A percentile compares a stretch with the other conserved stretches of the same genome.
Evolutionary conservation across 2,113 vertebrate species (phyloP).

Genomic region (Peromyscus californicus): DNA sequence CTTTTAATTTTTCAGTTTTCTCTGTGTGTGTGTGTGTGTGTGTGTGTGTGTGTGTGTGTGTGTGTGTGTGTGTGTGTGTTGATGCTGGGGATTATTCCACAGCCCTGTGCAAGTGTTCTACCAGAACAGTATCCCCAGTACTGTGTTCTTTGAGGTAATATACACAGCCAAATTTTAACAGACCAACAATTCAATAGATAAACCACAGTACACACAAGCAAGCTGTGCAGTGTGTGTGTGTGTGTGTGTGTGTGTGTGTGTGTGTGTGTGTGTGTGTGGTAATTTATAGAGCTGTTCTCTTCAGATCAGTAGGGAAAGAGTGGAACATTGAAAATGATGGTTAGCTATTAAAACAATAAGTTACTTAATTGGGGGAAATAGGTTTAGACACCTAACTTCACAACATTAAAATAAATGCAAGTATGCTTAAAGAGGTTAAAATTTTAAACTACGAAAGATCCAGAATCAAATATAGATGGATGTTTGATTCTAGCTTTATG

Average conservation of each 20-base stretch:
- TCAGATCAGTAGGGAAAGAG: conserved; percentile 27
- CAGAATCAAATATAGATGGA: conserved; percentile 35
- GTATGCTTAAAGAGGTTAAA: not conserved
- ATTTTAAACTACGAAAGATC: conserved; percentile 20
- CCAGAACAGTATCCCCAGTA: not conserved
- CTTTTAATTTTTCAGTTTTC: not conserved
- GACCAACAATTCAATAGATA: conserved; percentile 16
- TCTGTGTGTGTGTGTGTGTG: not conserved
- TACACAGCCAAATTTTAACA: conserved; percentile 11
- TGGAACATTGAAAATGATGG: not conserved
- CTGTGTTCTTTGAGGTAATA: not conserved
- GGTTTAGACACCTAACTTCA: not conserved
- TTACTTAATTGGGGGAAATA: not conserved
- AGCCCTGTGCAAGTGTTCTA: not conserved
- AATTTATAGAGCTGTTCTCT: conserved; percentile 51
- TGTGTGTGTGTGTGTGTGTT: not conserved
- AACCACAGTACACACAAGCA: not conserved
- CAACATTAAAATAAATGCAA: conserved; percentile 43
- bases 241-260: not conserved
- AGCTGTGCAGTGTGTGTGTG: not conserved
- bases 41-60: not conserved
- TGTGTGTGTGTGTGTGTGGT: not conserved
- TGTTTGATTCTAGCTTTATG: conserved; percentile 50
- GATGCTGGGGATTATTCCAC: not conserved
- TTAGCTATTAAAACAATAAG: not conserved